Conservation (phyloP, 2,113 vertebrate genomes). For the Ictalurus punctatus region DNA sequence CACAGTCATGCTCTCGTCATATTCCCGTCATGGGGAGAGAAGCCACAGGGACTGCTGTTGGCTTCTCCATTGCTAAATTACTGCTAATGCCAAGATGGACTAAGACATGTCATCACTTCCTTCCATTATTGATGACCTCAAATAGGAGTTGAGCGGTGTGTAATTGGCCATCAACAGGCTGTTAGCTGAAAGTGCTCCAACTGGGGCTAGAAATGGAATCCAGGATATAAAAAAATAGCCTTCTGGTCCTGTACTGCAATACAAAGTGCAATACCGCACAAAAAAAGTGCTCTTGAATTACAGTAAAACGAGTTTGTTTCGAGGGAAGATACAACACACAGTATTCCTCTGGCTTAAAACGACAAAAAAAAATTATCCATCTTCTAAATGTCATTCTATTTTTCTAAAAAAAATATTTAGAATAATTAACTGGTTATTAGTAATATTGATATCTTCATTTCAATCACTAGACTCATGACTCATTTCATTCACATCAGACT, state of each 20-base stretch:
- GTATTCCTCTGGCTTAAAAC: background rate
- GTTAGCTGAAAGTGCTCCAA: constrained; percentile 43
- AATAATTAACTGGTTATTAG: background rate
- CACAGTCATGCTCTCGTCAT: constrained; percentile 2
- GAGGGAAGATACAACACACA: background rate
- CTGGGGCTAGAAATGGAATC: constrained; percentile 27
- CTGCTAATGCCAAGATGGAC: constrained; percentile 37
- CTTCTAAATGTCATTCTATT: background rate
- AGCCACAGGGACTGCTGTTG: constrained; percentile 32
- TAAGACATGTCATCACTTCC: constrained; percentile 43
- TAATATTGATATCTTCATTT: background rate
- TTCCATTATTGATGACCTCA: constrained; percentile 42
- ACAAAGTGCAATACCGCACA: too few species aligned
- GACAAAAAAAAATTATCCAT: background rate
- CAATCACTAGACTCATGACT: background rate
- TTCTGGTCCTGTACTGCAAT: background rate
- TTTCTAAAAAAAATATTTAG: background rate
- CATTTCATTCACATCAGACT: background rate
- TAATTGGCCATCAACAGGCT: constrained; percentile 39
- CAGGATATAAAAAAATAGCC: constrained; percentile 6
- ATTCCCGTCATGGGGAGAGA: background rate
- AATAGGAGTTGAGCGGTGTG: constrained; percentile 26
- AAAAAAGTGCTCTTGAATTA: constrained; percentile 16
- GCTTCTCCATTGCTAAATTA: constrained; percentile 40
- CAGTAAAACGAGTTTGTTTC: background rate